Evolutionary conservation across 2,113 vertebrate species (phyloP).

Genomic region (Bothrops jararaca): DNA sequence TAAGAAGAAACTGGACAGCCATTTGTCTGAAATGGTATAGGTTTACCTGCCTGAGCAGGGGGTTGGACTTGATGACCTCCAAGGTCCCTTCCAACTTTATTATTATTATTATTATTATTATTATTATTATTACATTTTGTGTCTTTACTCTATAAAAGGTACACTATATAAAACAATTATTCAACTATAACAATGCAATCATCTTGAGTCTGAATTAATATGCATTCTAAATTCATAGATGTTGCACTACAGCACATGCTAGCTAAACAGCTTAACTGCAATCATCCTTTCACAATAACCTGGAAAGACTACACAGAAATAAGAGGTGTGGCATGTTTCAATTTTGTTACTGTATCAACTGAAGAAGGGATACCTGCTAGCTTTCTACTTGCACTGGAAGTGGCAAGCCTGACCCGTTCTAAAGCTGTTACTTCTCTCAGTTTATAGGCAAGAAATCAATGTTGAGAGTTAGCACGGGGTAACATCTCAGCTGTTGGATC

Average conservation of each 20-base stretch:
- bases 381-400: neutral
- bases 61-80: no score
- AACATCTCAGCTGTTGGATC: neutral
- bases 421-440: neutral
- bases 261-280: neutral
- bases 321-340: neutral
- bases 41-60: no score
- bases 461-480: neutral
- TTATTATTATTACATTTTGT: neutral
- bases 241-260: neutral
- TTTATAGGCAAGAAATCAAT: neutral
- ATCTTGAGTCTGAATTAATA: neutral
- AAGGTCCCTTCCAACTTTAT: no score
- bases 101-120: no score
- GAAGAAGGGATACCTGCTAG: neutral
- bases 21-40: no score
- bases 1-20: no score
- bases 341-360: neutral
- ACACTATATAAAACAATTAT: neutral
- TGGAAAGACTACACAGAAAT: neutral
- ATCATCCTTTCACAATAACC: neutral
- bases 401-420: neutral
- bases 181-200: neutral
- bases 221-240: neutral
- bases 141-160: neutral